Conservation (phyloP, 2,888 invertebrate genomes). For the Melieria omissa region DNA sequence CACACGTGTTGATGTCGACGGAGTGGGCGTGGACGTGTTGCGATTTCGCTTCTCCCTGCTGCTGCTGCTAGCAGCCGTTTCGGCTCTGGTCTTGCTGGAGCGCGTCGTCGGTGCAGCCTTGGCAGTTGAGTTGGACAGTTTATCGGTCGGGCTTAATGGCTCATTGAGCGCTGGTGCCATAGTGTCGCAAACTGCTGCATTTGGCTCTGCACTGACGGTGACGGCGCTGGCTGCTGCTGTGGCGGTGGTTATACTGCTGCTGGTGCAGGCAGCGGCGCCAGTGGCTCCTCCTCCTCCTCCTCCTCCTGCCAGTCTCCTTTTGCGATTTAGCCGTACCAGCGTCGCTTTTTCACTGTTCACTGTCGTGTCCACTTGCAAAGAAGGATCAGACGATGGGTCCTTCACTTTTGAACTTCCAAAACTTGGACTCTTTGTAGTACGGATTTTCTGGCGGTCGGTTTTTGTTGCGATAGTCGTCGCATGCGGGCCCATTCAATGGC, state of each 20-base stretch:
- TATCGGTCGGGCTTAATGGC: slow-evolving; percentile 69
- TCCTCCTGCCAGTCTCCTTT: too few species aligned
- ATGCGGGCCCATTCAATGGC: too few species aligned
- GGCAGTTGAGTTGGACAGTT: slow-evolving; percentile 49
- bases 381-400: too few species aligned
- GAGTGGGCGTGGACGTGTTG: slow-evolving; percentile 38
- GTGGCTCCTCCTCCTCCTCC: too few species aligned
- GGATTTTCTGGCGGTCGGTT: too few species aligned
- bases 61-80: not conserved
- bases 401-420: too few species aligned
- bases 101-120: slow-evolving; percentile 32
- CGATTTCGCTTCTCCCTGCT: slow-evolving; percentile 46
- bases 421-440: too few species aligned
- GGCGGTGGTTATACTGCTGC: not conserved
- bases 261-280: too few species aligned
- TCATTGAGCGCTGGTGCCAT: slow-evolving; percentile 96
- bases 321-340: too few species aligned
- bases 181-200: slow-evolving; percentile 58
- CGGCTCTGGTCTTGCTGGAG: not conserved
- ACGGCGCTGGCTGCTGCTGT: not conserved
- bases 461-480: too few species aligned
- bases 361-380: too few species aligned
- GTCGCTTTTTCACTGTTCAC: too few species aligned
- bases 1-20: slow-evolving; percentile 46
- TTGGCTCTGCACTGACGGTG: slow-evolving; percentile 40